phyloP scores from a whole-genome alignment of 1,140 invertebrate genomes.

The Aphelinus atriplicis region DNA sequence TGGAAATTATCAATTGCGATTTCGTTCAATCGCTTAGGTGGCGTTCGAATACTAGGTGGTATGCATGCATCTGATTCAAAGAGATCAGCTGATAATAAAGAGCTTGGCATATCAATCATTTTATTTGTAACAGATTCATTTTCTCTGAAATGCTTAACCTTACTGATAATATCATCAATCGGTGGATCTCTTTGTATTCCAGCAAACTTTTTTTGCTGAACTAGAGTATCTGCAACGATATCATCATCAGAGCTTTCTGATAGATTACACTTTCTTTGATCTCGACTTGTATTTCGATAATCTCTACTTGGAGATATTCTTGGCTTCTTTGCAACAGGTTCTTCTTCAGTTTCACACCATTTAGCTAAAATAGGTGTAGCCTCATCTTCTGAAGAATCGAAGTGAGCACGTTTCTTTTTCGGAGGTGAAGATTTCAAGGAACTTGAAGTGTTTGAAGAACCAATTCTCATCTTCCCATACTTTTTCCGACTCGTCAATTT shows the following conservation, averaged over 20 bases:
- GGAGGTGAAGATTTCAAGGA: constrained; percentile 14
- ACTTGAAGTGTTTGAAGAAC: constrained; percentile 5
- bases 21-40: constrained; percentile 1
- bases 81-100: constrained; percentile 27
- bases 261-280: neutral
- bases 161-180: constrained; percentile 18
- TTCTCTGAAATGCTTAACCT: constrained; percentile 19
- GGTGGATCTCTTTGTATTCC: constrained; percentile 1
- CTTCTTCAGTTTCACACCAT: constrained; percentile 13
- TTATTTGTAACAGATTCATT: neutral
- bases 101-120: constrained; percentile 14
- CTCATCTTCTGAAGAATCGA: constrained; percentile 31
- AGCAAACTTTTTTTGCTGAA: neutral
- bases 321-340: constrained; percentile 20
- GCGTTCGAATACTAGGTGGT: neutral
- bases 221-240: neutral
- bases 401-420: constrained; percentile 33
- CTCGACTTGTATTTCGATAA: neutral
- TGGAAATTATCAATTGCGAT: neutral
- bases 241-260: neutral
- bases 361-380: constrained; percentile 26
- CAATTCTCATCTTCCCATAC: neutral
- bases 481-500: neutral
- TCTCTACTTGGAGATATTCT: neutral
- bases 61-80: constrained; percentile 26